Conservation (phyloP, 2,888 invertebrate genomes). For the Urechis unicinctus region DNA sequence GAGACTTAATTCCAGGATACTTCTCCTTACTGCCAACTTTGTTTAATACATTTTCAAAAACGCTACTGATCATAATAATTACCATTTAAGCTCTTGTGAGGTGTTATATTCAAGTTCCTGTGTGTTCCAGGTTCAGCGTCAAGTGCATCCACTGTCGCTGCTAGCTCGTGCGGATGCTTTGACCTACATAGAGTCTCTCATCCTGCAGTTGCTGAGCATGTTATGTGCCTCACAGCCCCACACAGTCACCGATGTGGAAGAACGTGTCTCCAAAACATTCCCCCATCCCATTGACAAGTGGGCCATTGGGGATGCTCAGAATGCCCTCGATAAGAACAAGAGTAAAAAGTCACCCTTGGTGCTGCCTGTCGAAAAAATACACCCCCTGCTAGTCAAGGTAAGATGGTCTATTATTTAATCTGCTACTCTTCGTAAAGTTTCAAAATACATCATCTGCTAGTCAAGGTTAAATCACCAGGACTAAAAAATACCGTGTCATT, state of each 20-base stretch:
- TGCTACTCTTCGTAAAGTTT: neutral
- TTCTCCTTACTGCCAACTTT: too few species aligned
- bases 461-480: neutral
- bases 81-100: neutral
- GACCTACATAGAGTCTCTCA: constrained; percentile 84
- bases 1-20: too few species aligned
- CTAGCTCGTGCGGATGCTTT: constrained; percentile 76
- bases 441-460: neutral
- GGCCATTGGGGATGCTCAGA: constrained; percentile 84
- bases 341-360: constrained; percentile 63
- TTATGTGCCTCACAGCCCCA: constrained; percentile 63
- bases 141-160: constrained; percentile 43
- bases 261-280: constrained; percentile 82
- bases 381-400: constrained; percentile 74
- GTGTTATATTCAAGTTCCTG: constrained; percentile 2
- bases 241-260: constrained; percentile 71
- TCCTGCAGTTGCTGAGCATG: constrained; percentile 76
- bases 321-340: constrained; percentile 72
- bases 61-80: too few species aligned
- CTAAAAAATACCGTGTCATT: too few species aligned
- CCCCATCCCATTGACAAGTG: constrained; percentile 92
- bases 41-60: too few species aligned
- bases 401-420: too few species aligned
- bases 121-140: constrained; percentile 78
- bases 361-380: constrained; percentile 82